Evolutionary conservation across 2,888 invertebrate genomes (phyloP), one percentile per base, ranked within the genome.

Genomic region (Myopa tessellatipennis): DNA sequence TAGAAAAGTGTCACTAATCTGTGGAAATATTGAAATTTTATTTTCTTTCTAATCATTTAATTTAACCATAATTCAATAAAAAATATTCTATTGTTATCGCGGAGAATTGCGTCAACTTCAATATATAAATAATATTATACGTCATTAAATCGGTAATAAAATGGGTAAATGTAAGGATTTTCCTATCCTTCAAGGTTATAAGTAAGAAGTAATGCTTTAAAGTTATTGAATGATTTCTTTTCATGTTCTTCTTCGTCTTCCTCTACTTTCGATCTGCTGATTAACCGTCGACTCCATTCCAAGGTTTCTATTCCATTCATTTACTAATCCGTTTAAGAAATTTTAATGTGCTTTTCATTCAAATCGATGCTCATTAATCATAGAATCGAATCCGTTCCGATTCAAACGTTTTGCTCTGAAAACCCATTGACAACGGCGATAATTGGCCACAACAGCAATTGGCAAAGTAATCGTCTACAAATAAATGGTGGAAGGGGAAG

Each of bases 361-460:
- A 14, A 55, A 55, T 55, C 55, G 0, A 55, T 4, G 55, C 55
- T 14, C 55, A 55, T 55, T 55, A 55, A n/a, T 45, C 45, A 55
- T 5, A 2, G 4, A 55, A 8, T 55, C 55, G 45, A 55, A 55
- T 55, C 55, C 55, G 10, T 12, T 14, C 10, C 16, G 2, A 16
- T n/a, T n/a, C n/a, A 55, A 14, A 55, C 14, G 55, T 55, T n/a
- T 34, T 6, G 1, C 65, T 34, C 34, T 65, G 3, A 45, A 10
- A 6, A 65, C 5, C 65, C 65, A 65, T 65, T 16, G 65, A 65
- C 65, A 34, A 36, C 65, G 38, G 7, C 7, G 65, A 65, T 65
- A 65, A 65, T 65, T 65, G 65, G 36, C 65, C 65, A 34, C 65
- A 65, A 38, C 14, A 65, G 65, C 36, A 65, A 65, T 36, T 14